Conservation (phyloP, 2,113 vertebrate species). For the Isurus oxyrinchus region DNA sequence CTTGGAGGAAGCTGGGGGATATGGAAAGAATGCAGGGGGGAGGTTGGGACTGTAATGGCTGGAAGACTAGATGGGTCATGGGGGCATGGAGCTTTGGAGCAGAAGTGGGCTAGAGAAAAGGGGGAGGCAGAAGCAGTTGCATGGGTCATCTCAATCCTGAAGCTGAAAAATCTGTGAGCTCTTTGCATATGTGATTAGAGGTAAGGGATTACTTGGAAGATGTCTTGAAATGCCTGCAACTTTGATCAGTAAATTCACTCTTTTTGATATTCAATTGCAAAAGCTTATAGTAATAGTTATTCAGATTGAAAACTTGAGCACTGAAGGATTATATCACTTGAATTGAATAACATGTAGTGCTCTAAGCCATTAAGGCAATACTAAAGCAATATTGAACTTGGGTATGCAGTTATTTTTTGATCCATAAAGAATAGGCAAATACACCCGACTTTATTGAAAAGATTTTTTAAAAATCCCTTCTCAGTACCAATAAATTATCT, state of each 20-base stretch:
- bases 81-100: not conserved
- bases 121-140: not conserved
- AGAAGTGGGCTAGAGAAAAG: not conserved
- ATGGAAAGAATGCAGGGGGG: not conserved
- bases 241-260: not conserved
- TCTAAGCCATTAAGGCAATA: not conserved
- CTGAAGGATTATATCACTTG: not conserved
- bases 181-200: not conserved
- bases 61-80: not conserved
- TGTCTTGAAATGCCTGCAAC: not conserved
- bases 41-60: not conserved
- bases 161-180: not conserved
- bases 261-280: not conserved
- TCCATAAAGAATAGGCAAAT: not conserved
- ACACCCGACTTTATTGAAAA: not conserved
- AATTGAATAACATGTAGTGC: not conserved
- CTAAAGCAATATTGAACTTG: not conserved
- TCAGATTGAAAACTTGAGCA: not conserved
- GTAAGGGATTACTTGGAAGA: not conserved
- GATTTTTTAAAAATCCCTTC: not conserved
- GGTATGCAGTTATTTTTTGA: not conserved
- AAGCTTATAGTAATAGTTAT: slow-evolving; percentile 2
- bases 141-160: not conserved
- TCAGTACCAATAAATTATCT: not conserved
- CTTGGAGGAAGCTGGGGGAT: not conserved